phyloP scores from a whole-genome alignment of 2,113 vertebrate species.

The Sceloporus tristichus region DNA sequence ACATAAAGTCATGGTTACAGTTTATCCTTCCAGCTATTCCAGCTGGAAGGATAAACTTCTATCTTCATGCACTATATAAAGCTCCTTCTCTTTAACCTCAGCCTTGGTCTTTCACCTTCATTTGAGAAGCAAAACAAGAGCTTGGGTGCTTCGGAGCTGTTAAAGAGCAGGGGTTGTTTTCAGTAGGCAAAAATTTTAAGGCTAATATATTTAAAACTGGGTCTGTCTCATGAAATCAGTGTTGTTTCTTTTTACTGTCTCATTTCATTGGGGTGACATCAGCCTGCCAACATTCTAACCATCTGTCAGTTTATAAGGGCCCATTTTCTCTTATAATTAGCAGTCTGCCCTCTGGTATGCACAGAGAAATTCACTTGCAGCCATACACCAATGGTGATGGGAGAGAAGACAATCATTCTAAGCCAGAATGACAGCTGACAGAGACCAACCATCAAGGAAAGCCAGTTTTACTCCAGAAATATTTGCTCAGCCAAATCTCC shows the following conservation, averaged over 20 bases:
- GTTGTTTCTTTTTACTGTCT: slow-evolving; percentile 46
- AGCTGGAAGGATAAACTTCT: too few species aligned
- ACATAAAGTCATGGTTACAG: neutral
- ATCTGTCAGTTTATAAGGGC: slow-evolving; percentile 49
- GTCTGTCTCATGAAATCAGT: slow-evolving; percentile 31
- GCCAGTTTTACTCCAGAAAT: neutral
- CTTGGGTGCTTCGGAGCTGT: neutral
- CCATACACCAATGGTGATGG: slow-evolving; percentile 6
- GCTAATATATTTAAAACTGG: slow-evolving; percentile 32
- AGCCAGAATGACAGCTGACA: slow-evolving; percentile 57
- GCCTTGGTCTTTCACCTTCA: neutral
- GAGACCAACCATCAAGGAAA: slow-evolving; percentile 48
- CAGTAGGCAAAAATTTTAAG: neutral
- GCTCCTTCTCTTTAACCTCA: neutral
- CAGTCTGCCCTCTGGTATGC: slow-evolving; percentile 18
- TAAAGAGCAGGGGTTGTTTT: slow-evolving; percentile 34
- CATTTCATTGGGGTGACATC: slow-evolving; percentile 58
- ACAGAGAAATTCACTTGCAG: slow-evolving; percentile 53
- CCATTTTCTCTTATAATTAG: slow-evolving; percentile 42
- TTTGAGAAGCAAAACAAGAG: slow-evolving; percentile 3
- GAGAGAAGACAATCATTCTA: slow-evolving; percentile 30
- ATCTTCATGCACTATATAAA: neutral
- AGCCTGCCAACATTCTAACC: slow-evolving; percentile 45
- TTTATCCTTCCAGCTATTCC: neutral
- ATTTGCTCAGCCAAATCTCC: slow-evolving; percentile 2